Base-by-base conservation (phyloP, 2,888 invertebrate species). In the Epirrita christyi region DNA sequence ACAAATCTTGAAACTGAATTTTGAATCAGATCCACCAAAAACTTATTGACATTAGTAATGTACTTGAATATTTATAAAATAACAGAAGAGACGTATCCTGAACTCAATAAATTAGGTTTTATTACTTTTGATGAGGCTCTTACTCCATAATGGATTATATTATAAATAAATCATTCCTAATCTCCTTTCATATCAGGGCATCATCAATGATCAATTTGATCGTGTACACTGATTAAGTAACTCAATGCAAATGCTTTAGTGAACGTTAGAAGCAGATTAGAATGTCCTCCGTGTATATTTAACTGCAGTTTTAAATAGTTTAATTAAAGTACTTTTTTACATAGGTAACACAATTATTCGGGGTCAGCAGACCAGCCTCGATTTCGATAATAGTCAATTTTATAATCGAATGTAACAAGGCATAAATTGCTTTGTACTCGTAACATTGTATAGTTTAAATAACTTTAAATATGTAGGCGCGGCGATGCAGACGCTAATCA, bases 381-480 rank as follows among this genome's bases (percentile, higher is more conserved):
- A 70, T 79, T 78, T 76, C 70, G 63, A 67, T 70, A n/a, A 66
- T 68, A 70, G 70, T 68, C 76, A 75, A 78, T 85, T 81, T 79
- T 80, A 80, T 81, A 80, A 81, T 78, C 70, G 72, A 73, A 73
- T 72, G 76, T 47, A 55, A 50, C 50, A 50, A 50, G 34, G 27
- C 36, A 41, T 48, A 59, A 56, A 59, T 51, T 55, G 48, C 59
- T 49, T 77, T 73, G 76, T 21, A 21, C 21, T 21, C 21, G 21
- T 68, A 64, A 63, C 67, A 78, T 76, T 59, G 61, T 64, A n/a
- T n/a, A 57, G 56, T 61, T 58, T 61, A 71, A 76, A 71, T 69
- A 68, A 63, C 70, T 71, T 64, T 72, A 71, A 75, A 72, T 71
- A 66, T 71, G 69, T 66, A 77, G 83, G 83, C 73, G 83, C 72